Evolutionary conservation across 2,797 vertebrate genomes (phyloP), one percentile per base, ranked within the genome.

Genomic region (Chiroxiphia lanceolata): DNA sequence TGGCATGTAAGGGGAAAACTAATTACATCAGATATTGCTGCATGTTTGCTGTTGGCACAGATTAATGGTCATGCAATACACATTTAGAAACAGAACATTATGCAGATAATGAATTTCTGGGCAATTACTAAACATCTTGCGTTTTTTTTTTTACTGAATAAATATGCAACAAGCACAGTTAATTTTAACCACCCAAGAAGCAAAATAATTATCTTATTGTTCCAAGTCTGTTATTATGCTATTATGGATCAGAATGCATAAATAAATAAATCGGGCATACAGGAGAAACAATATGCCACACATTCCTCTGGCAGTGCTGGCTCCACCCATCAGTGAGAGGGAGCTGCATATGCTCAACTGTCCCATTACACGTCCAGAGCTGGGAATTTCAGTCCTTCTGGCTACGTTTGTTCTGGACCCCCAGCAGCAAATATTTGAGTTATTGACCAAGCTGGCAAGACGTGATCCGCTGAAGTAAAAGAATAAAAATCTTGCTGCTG

Each of bases 121-220:
- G 88, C 68, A 88, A 95, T 93, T 94, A 82, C 85, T 88, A 91
- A 84, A 83, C 74, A 76, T 90, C 83, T 90, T 70, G 70, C 38
- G 44, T 79, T 79, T 91, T 91, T 79, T 91, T 91, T 31, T 90
- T 88, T 60, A 69, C 95, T 56, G 78, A 91, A 79, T 79, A 96
- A 95, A 87, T 53, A 92, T 3, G 29, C 89, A 72, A 87, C 0
- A 2, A 90, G 70, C 51, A 9, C 48, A 57, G 95, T 88, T 95
- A 92, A 96, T 96, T 96, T 97, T 89, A 96, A 90, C 96, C 91
- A 87, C 93, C 91, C 93, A 91, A 95, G 91, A 96, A 94, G 91
- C 6, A 0, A 87, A 95, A 93, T 91, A 95, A 96, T 94, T 82
- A 86, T 93, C 82, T 71, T 61, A 95, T 88, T 91, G 87, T 96